Base-by-base conservation (phyloP, 1,140 invertebrate genomes). In the Pararge aegeria region DNA sequence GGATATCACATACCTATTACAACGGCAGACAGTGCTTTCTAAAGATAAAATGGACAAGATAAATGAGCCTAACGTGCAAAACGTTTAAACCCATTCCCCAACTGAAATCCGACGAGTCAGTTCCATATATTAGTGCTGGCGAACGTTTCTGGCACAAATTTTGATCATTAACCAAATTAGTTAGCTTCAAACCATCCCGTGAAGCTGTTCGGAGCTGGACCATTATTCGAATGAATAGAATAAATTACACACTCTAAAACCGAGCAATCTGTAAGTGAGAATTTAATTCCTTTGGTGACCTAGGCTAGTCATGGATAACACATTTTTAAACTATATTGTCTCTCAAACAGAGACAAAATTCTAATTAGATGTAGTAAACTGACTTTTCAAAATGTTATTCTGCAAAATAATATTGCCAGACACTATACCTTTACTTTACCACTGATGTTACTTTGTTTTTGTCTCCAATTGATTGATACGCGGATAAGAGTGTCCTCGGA, bases 161-260 rank as follows among this genome's bases (percentile, higher is more conserved):
- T 87, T 83, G 83, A 87, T 87, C 84, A 84, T 85, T 89, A 83
- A 87, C 82, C 80, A 87, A 89, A 87, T 87, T 87, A 87, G 83
- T 87, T 81, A 75, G 81, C 72, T 82, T 84, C 67, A 71, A 69
- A 72, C 73, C 73, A 72, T 78, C 66, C 66, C 67, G 72, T 73
- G 73, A 73, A 78, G 67, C 66, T 72, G 69, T 66, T 72, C 66
- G 61, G 59, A 65, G 71, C 70, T 64, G 51, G 64, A 64, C 65
- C 70, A 70, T 80, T 78, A 75, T 72, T 65, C 48, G 62, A 75
- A 73, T 70, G 68, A 76, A 78, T 75, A 70, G 74, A 74, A 81
- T 81, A 78, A 77, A 79, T 79, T 81, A 78, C 68, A 66, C 52
- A 61, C 55, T 66, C 59, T 54, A 61, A 66, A 61, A 61, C 37